A percentile compares a stretch with the other conserved stretches of the same genome.
These are phyloP conservation scores for Drosophila hydei DNA, from an alignment of 1,140 invertebrate species.

Conservation along the genomic window DNA sequence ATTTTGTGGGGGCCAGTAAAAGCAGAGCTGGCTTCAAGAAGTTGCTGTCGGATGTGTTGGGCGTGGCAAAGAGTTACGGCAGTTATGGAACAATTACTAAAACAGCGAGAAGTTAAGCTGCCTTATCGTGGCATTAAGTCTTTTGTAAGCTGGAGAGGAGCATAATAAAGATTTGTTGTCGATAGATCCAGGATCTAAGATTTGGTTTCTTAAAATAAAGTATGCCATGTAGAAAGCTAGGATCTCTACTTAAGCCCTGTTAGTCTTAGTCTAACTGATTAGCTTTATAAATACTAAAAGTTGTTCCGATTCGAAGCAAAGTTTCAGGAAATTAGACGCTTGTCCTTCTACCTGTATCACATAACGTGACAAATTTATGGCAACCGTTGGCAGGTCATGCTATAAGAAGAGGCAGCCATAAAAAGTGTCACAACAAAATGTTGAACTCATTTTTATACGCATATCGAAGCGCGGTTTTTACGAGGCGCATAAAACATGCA, in stretches of 20 bases:
- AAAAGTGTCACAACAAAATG: constrained; percentile 79
- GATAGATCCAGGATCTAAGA: too few relatives aligned
- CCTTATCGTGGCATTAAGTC: neutral
- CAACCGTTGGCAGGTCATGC: constrained; percentile 32
- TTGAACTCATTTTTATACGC: constrained; percentile 73
- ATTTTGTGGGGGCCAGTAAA: constrained; percentile 41
- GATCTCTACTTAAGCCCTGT: too few relatives aligned
- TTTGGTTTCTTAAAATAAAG: too few relatives aligned
- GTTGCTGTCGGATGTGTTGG: neutral
- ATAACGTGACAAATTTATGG: constrained; percentile 57
- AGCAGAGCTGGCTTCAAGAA: neutral
- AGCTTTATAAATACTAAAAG: too few relatives aligned
- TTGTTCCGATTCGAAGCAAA: too few relatives aligned
- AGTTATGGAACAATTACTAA: constrained; percentile 5
- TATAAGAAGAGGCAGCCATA: constrained; percentile 40
- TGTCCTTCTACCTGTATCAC: neutral
- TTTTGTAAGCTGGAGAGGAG: neutral
- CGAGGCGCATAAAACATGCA: constrained; percentile 66
- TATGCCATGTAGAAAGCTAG: too few relatives aligned
- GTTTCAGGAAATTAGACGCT: neutral
- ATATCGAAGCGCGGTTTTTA: constrained; percentile 49
- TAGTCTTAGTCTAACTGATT: too few relatives aligned
- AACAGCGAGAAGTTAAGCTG: neutral
- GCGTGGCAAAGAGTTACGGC: neutral
- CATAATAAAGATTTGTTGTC: too few relatives aligned